Conservation (phyloP, 2,888 invertebrate genomes). For the Periphyllus acericola region DNA sequence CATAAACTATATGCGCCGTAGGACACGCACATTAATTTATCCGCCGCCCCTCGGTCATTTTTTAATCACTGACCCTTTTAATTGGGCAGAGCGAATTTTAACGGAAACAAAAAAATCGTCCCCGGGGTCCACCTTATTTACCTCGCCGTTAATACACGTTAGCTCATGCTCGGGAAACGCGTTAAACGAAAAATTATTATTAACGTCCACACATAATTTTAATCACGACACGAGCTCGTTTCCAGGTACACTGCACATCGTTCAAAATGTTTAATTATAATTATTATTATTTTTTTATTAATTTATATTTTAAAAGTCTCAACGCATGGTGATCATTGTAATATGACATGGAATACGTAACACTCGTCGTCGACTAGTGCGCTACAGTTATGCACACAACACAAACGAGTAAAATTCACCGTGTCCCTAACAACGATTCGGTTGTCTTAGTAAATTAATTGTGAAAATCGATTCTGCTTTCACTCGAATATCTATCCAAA, state of each 20-base stretch:
- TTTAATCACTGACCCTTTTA: conserved; percentile 42
- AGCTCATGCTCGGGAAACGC: background rate
- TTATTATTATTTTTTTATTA: no score
- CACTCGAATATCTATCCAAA: no score
- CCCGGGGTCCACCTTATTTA: background rate
- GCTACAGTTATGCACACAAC: no score
- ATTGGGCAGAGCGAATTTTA: conserved; percentile 12
- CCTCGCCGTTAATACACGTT: background rate
- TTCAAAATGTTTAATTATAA: no score
- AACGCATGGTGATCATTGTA: no score
- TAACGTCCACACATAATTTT: background rate
- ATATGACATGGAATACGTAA: no score
- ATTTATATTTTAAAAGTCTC: no score
- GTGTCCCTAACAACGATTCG: no score
- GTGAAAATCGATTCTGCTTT: no score
- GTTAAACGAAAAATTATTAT: background rate
- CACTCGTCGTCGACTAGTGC: no score
- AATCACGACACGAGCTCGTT: background rate
- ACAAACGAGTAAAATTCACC: no score
- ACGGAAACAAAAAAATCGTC: conserved; percentile 24
- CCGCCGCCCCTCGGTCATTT: background rate
- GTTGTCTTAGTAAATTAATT: no score
- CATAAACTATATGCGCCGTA: background rate
- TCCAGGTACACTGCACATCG: background rate
- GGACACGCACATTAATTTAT: background rate